Evolutionary conservation across 1,140 invertebrate species (phyloP).

Genomic region (Arctopsyche grandis): DNA sequence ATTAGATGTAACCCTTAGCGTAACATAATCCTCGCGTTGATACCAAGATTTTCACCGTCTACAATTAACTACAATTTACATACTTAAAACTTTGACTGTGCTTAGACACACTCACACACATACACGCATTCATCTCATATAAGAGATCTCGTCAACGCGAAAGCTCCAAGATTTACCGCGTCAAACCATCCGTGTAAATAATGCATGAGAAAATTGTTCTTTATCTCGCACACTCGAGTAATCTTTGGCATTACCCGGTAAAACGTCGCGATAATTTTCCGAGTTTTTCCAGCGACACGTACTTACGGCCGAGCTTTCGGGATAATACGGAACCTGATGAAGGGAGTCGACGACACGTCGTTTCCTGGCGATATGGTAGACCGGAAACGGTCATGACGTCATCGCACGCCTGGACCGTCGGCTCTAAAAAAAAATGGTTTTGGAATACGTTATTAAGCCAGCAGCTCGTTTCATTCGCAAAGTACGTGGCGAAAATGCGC

Average conservation of each 20-base stretch:
- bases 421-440: conserved; percentile 17
- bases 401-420: not conserved
- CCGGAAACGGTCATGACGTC: conserved; percentile 33
- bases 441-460: conserved; percentile 33
- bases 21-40: conserved; percentile 18
- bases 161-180: no score
- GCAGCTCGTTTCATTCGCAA: not conserved
- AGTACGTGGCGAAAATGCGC: conserved; percentile 9
- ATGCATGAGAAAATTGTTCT: no score
- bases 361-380: conserved; percentile 36
- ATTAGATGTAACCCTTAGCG: conserved; percentile 19
- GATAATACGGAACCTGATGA: conserved; percentile 21
- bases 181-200: no score
- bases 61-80: conserved; percentile 26
- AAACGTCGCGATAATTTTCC: no score
- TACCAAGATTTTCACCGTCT: conserved; percentile 25
- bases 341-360: conserved; percentile 30
- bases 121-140: not conserved
- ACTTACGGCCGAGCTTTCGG: not conserved
- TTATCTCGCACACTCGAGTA: no score
- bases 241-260: no score
- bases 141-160: no score
- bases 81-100: conserved; percentile 5
- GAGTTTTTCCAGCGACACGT: no score
- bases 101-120: not conserved